phyloP scores from a whole-genome alignment of 2,797 vertebrate species.

The Sciurus carolinensis region DNA sequence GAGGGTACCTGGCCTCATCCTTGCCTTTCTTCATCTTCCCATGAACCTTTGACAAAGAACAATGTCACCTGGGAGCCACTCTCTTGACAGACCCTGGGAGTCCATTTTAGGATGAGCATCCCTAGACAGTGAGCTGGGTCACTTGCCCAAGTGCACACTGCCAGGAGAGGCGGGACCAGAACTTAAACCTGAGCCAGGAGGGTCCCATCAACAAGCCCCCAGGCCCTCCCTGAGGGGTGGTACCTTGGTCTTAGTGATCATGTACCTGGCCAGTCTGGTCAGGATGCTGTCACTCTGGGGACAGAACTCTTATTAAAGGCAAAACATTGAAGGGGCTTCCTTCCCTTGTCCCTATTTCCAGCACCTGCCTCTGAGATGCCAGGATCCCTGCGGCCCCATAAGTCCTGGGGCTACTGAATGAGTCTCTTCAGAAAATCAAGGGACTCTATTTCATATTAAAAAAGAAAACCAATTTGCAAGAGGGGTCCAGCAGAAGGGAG shows the following conservation, averaged over 20 bases:
- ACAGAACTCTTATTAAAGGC: not conserved
- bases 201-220: not conserved
- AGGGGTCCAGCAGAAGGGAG: not conserved
- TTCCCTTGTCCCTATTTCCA: not conserved
- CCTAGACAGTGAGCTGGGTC: not conserved
- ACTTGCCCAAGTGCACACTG: too few species aligned
- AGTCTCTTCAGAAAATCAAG: not conserved
- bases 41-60: rapidly evolving
- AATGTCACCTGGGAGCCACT: rapidly evolving
- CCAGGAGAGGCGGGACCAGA: not conserved
- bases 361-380: not conserved
- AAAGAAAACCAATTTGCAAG: not conserved
- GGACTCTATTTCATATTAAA: constrained; percentile 30
- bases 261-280: not conserved
- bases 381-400: not conserved
- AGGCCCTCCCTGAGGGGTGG: rapidly evolving
- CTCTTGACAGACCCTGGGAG: not conserved
- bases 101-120: not conserved
- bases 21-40: not conserved
- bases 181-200: not conserved
- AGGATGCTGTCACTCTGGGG: not conserved
- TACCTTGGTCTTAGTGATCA: not conserved
- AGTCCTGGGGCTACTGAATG: constrained; percentile 51
- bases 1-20: not conserved
- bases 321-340: not conserved